Percentiles rank a stretch among this genome's conserved stretches.
phyloP scores from a whole-genome alignment of 2,888 invertebrate species.

The Saturnia japonica region DNA sequence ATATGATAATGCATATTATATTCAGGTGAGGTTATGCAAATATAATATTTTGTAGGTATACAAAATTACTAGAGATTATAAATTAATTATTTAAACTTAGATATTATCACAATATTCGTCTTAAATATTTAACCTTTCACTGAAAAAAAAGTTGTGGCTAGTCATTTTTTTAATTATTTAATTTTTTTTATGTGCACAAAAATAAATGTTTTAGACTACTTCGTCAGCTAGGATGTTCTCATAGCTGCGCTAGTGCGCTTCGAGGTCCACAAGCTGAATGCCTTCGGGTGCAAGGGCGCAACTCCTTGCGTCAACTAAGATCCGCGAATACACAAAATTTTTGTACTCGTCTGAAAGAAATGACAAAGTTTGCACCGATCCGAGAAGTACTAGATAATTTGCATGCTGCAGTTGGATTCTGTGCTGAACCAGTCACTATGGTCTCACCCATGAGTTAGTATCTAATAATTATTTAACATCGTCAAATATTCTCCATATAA shows the following conservation, averaged over 20 bases:
- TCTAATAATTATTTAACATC: slow-evolving; percentile 8
- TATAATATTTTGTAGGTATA: not conserved
- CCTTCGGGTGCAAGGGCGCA: slow-evolving; percentile 90
- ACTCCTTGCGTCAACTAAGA: slow-evolving; percentile 87
- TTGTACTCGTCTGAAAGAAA: slow-evolving; percentile 83
- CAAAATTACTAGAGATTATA: too few species aligned
- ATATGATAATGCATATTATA: slow-evolving; percentile 87
- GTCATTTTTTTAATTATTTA: too few species aligned
- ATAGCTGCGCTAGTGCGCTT: slow-evolving; percentile 94
- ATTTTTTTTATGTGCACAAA: not conserved
- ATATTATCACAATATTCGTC: too few species aligned
- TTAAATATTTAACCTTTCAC: too few species aligned
- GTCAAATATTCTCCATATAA: too few species aligned
- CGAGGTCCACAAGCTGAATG: slow-evolving; percentile 95
- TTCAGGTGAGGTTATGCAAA: slow-evolving; percentile 66
- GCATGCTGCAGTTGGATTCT: slow-evolving; percentile 97
- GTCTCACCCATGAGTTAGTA: slow-evolving; percentile 94
- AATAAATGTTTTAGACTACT: slow-evolving; percentile 83
- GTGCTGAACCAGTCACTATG: slow-evolving; percentile 93
- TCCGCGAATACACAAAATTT: slow-evolving; percentile 79
- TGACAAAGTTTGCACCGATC: slow-evolving; percentile 89
- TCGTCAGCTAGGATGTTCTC: slow-evolving; percentile 94
- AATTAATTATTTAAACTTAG: too few species aligned
- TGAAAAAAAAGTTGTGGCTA: too few species aligned
- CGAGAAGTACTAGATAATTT: slow-evolving; percentile 95